A percentile compares a stretch with the other conserved stretches of the same genome.
These are phyloP conservation scores for Myotis myotis DNA, from an alignment of 2,797 vertebrate species.

Conservation along the genomic window DNA sequence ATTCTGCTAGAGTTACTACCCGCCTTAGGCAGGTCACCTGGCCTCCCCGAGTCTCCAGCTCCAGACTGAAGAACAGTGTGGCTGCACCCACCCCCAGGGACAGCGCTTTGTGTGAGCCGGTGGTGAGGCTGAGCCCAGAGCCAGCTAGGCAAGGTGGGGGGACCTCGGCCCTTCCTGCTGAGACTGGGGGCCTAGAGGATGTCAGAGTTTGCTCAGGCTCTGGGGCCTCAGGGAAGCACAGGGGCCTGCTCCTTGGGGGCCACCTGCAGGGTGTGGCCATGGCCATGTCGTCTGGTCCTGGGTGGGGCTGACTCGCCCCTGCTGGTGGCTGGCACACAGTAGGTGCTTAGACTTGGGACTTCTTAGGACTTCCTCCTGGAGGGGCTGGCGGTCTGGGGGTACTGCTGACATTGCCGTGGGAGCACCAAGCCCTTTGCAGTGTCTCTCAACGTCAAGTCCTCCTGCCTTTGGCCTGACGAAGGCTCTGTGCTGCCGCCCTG, in stretches of 20 bases:
- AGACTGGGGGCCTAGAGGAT: background rate
- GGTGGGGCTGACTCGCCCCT: too few relatives aligned
- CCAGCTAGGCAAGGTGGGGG: background rate
- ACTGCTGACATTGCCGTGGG: background rate
- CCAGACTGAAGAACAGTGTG: background rate
- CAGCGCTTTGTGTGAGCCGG: accelerated
- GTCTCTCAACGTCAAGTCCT: accelerated
- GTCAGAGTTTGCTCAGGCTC: background rate
- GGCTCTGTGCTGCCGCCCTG: background rate
- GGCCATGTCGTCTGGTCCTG: background rate
- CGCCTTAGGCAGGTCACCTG: background rate
- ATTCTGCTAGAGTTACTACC: background rate
- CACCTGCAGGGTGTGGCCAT: background rate
- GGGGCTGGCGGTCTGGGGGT: accelerated
- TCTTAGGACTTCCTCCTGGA: background rate
- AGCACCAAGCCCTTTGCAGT: accelerated
- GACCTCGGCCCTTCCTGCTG: background rate
- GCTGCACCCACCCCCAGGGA: accelerated
- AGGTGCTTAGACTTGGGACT: background rate
- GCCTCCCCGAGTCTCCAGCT: background rate
- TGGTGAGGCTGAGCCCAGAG: background rate
- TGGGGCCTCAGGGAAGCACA: background rate
- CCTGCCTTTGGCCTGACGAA: background rate
- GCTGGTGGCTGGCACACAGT: background rate
- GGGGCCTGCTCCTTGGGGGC: background rate